Base-by-base conservation (phyloP, 2,113 vertebrate genomes). In the Stegastes partitus region DNA sequence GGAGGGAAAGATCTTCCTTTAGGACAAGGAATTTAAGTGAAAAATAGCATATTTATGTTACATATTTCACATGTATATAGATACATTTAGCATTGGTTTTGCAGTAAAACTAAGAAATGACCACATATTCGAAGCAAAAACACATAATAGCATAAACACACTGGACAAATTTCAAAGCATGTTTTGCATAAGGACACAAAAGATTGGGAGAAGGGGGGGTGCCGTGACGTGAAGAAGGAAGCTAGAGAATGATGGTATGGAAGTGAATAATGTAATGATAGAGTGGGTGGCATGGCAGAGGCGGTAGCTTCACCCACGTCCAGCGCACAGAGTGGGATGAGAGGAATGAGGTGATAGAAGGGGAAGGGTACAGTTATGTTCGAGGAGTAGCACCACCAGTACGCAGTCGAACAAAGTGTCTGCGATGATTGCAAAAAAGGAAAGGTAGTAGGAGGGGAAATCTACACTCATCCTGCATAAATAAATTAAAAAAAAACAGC, bases 321-420 rank as follows among this genome's bases (percentile, higher is more conserved):
- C 79, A 87, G 79, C 58, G 28, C 71, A 73, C 63, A 87, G 90
- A 90, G 91, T 92, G 87, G 87, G 89, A 80, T 87, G 90, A 89
- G 80, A 88, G 79, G 56, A 91, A 83, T 59, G 54, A 77, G 87
- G 73, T 77, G 76, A 81, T 65, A 61, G 56, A 78, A 85, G 75
- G 76, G 85, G 86, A 90, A 77, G 87, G 82, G 82, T 89, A 79
- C 63, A 64, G 76, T 76, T 74, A 56, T 75, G 74, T 63, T 71
- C 45, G n/a, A 87, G 55, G 64, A 78, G 75, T 28, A 74, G 58
- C 68, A 75, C 53, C 75, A 82, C 50, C 49, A 83, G 68, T 70
- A 76, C 49, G 45, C 28, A 56, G 51, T 39, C 44, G 77, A 82
- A 82, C 61, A 74, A 65, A 68, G 45, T 54, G 53, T 34, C 26